These are phyloP conservation scores for Panthera tigris DNA, from an alignment of 2,113 vertebrate genomes.

Conservation along the genomic window DNA sequence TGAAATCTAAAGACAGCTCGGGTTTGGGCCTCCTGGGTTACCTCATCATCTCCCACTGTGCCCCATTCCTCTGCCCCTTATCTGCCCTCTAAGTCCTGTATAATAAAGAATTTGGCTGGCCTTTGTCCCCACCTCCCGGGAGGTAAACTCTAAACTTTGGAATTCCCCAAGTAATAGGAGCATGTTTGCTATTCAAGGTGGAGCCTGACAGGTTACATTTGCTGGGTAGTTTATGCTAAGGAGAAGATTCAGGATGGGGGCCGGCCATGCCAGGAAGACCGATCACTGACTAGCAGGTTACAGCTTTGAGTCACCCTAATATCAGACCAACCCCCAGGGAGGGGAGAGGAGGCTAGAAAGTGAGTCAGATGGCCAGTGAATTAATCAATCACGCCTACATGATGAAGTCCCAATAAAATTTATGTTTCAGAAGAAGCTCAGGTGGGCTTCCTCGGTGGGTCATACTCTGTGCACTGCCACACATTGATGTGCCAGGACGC, in stretches of 20 bases:
- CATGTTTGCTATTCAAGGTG: neutral
- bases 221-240: neutral
- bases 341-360: neutral
- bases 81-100: neutral
- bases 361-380: neutral
- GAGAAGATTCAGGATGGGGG: neutral
- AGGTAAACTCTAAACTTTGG: neutral
- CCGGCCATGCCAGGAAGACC: neutral
- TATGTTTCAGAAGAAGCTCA: neutral
- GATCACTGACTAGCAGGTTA: neutral
- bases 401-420: neutral
- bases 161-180: neutral
- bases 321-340: neutral
- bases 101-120: neutral
- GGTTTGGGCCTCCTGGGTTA: neutral
- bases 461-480: neutral
- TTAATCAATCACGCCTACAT: fast-evolving
- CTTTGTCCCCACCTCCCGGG: neutral
- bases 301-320: neutral
- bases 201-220: neutral
- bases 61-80: neutral
- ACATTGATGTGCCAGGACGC: fast-evolving
- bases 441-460: neutral
- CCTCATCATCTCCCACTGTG: neutral
- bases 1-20: neutral